Percentiles rank a stretch among this genome's conserved stretches.
Evolutionary conservation across 1,140 invertebrate species (phyloP).

Genomic region (Procambarus clarkii): DNA sequence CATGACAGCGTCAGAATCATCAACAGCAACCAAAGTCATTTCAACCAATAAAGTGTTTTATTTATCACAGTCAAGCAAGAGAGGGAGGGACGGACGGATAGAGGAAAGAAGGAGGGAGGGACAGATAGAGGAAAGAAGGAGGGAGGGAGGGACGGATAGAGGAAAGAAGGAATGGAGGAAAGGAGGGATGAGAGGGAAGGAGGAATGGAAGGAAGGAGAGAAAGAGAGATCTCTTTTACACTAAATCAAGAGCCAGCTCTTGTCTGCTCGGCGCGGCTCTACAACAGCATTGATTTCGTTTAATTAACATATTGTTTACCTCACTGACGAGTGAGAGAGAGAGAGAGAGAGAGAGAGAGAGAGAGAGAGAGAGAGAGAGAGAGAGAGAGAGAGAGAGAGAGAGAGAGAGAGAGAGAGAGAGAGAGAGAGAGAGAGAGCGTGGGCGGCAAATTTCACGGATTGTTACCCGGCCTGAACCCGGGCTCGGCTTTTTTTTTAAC

Average conservation of each 20-base stretch:
- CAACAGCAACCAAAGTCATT: no score
- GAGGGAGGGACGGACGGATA: no score
- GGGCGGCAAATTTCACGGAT: neutral
- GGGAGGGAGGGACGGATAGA: no score
- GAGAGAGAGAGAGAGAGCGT: neutral
- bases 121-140: no score
- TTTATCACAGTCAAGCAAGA: neutral
- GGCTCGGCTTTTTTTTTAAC: neutral
- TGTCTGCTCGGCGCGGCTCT: conserved; percentile 19
- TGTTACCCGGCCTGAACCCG: neutral
- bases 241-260: conserved; percentile 25
- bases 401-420: conserved; percentile 15
- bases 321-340: conserved; percentile 28
- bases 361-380: conserved; percentile 11
- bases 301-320: conserved; percentile 61
- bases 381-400: conserved; percentile 17
- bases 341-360: conserved; percentile 12
- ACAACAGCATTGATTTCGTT: conserved; percentile 48
- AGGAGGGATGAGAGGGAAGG: no score
- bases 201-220: no score
- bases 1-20: no score
- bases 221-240: no score
- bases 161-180: no score
- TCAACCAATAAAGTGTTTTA: no score
- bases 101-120: no score